Evolutionary conservation across 2,888 invertebrate genomes (phyloP).

Genomic region (Itoplectis maculator): DNA sequence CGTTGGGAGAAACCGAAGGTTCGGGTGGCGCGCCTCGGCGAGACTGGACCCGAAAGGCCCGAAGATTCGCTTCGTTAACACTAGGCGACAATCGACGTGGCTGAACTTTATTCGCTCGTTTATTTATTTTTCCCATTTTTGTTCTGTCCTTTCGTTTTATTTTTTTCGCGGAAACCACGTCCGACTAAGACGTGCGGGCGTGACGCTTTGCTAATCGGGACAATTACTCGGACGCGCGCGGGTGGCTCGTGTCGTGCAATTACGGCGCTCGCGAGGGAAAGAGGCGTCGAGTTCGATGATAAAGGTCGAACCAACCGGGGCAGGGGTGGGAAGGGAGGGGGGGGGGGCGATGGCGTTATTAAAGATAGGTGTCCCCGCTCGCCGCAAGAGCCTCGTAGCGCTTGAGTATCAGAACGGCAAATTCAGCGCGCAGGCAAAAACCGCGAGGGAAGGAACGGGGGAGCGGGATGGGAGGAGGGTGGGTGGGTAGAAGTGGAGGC

Average conservation of each 20-base stretch:
- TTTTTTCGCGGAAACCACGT: neutral
- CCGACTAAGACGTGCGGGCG: conserved; percentile 35
- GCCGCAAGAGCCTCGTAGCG: conserved; percentile 28
- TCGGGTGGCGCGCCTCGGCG: neutral
- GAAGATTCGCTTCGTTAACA: conserved; percentile 44
- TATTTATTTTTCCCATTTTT: neutral
- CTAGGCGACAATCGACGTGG: neutral
- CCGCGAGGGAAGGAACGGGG: neutral
- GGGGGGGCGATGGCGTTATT: conserved; percentile 26
- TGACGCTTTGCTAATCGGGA: conserved; percentile 52
- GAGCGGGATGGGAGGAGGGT: neutral
- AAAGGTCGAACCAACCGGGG: neutral
- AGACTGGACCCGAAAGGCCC: neutral
- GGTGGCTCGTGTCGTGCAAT: conserved; percentile 46
- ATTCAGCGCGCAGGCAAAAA: conserved; percentile 22
- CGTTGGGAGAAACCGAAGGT: neutral
- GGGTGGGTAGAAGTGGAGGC: neutral
- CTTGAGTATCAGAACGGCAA: conserved; percentile 27
- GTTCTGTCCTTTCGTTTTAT: conserved; percentile 10
- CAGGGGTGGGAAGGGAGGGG: too few species aligned
- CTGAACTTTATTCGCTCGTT: neutral
- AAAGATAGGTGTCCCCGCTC: conserved; percentile 14
- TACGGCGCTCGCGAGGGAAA: conserved; percentile 33
- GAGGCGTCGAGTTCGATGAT: conserved; percentile 29
- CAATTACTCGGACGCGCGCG: conserved; percentile 41